Evolutionary conservation across 2,797 vertebrate species (phyloP).

Genomic region (Coilia nasus): DNA sequence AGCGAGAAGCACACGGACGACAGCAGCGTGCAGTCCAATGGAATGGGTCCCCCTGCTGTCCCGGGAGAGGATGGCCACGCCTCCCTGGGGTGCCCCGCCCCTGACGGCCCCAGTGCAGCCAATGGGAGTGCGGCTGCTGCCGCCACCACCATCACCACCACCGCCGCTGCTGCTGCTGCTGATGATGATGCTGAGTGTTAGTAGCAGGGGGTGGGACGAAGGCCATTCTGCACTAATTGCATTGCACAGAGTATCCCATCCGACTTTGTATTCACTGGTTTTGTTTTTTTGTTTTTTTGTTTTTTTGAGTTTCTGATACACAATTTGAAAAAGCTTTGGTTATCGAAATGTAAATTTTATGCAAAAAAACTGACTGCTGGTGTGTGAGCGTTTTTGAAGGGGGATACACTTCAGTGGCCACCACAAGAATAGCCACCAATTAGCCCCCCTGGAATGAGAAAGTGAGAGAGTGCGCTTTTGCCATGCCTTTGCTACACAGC

Average conservation of each 20-base stretch:
- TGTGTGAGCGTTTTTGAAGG: constrained; percentile 51
- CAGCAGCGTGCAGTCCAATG: constrained; percentile 57
- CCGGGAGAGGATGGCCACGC: constrained; percentile 37
- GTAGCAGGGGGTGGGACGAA: constrained; percentile 41
- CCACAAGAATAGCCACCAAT: constrained; percentile 23
- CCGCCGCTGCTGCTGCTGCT: constrained; percentile 37
- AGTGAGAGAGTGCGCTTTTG: not conserved
- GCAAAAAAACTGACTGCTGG: constrained; percentile 42
- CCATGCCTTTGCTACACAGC: not conserved
- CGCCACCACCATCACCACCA: not conserved
- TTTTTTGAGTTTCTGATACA: constrained; percentile 38
- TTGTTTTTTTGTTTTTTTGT: constrained; percentile 43
- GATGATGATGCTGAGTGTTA: constrained; percentile 68
- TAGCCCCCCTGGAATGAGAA: not conserved
- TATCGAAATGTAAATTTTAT: constrained; percentile 44
- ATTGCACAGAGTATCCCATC: constrained; percentile 62
- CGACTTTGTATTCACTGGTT: constrained; percentile 41
- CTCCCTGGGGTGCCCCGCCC: constrained; percentile 39
- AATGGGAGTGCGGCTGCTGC: constrained; percentile 54
- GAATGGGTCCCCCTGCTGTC: constrained; percentile 45
- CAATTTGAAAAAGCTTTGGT: constrained; percentile 44
- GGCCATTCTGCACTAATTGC: constrained; percentile 67
- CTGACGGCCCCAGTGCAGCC: constrained; percentile 47
- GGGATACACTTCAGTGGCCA: constrained; percentile 52
- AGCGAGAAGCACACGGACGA: constrained; percentile 42